These are phyloP conservation scores for Trichoplusia ni DNA, from an alignment of 1,140 invertebrate genomes.

Conservation along the genomic window DNA sequence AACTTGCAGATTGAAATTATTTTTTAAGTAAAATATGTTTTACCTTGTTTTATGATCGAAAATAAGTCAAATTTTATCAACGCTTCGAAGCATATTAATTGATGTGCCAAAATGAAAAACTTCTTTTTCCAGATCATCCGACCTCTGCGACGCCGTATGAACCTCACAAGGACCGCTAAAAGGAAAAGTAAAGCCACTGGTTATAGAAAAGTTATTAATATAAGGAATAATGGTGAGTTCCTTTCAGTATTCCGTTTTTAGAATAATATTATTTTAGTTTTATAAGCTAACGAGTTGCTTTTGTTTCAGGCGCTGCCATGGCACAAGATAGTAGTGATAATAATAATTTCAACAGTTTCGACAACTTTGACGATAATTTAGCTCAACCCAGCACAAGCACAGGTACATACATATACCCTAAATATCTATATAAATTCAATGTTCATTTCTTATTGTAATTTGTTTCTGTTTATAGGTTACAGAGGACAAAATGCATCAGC, in stretches of 20 bases:
- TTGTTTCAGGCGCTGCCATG: slow-evolving; percentile 49
- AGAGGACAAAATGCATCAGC: slow-evolving; percentile 75
- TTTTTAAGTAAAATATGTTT: too few species aligned
- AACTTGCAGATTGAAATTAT: too few species aligned
- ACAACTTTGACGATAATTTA: slow-evolving; percentile 70
- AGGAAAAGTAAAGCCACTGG: slow-evolving; percentile 73
- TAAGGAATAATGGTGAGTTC: slow-evolving; percentile 65
- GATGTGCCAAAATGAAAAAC: too few species aligned
- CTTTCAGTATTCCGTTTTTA: neutral
- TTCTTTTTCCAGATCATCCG: slow-evolving; percentile 62
- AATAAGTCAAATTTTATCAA: too few species aligned
- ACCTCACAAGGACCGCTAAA: slow-evolving; percentile 64
- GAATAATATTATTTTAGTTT: neutral
- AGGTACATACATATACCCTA: slow-evolving; percentile 55
- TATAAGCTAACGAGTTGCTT: neutral
- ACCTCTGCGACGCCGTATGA: slow-evolving; percentile 68
- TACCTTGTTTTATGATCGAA: too few species aligned
- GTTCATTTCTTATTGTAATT: slow-evolving; percentile 36
- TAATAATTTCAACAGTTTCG: slow-evolving; percentile 62
- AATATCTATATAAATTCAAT: neutral
- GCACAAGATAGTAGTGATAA: slow-evolving; percentile 69
- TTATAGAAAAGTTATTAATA: slow-evolving; percentile 66
- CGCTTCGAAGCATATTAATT: too few species aligned
- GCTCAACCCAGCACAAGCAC: slow-evolving; percentile 83
- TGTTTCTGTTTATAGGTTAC: slow-evolving; percentile 56